Evolutionary conservation across 1,140 invertebrate species (phyloP), one percentile per base, ranked within the genome.

Genomic region (Calycopis cecrops): DNA sequence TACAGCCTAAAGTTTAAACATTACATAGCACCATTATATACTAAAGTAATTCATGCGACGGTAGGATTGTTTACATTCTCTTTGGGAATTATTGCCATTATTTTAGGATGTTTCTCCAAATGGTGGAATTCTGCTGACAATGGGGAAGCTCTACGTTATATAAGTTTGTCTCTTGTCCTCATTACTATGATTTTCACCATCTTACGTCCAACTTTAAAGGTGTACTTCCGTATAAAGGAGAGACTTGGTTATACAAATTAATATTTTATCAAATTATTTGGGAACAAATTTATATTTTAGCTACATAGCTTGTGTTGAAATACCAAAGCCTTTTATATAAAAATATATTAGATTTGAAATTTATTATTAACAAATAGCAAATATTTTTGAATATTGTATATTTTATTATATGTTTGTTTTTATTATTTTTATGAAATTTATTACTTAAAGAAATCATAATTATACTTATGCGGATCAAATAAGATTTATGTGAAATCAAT

Each of bases 191-290:
- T 83, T n/a, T 69, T 85, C 9, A 87, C 86, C 14, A 65, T 87
- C 55, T 60, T 87, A 54, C 68, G 87, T 38, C 87, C 87, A 7
- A 70, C 63, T 37, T 65, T 88, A 18, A 88, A 88, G 70, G 68
- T 88, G 16, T 88, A 83, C 69, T 82, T 84, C 55, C 79, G 87
- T 35, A 57, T 88, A 4, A 80, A 76, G 62, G 87, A 88, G 69
- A 74, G 80, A 59, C 55, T 88, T 52, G 74, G 79, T 14, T 65
- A 59, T 49, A 18, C 48, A 9, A 69, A 60, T 58, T 58, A 62
- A 47, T 60, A 40, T 60, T 33, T 33, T 11, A 21, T 48, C 9
- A 18, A 48, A 18, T 48, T 48, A 6, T 42, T 42, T n/a, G 4
- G 12, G 12, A 42, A 42, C 40, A 42, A 12, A 14, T 16, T n/a